phyloP scores from a whole-genome alignment of 2,888 invertebrate genomes.

The Schizaphis graminum region DNA sequence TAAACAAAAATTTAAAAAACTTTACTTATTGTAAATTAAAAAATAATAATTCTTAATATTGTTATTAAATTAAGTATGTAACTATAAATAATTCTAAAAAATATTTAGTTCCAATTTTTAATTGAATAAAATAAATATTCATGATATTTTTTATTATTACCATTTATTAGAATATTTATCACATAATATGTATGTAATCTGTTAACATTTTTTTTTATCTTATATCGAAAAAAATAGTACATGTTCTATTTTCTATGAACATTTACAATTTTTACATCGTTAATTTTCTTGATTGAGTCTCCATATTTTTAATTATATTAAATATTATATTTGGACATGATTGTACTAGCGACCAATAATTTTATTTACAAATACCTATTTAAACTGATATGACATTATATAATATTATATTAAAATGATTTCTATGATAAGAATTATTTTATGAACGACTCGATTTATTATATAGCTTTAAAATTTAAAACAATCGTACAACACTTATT shows the following conservation, averaged over 20 bases:
- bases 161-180: not conserved
- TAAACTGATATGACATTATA: not conserved
- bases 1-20: not conserved
- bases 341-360: not conserved
- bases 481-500: not conserved
- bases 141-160: not conserved
- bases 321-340: not conserved
- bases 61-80: not conserved
- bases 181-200: not conserved
- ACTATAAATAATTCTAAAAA: not conserved
- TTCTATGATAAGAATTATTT: not conserved
- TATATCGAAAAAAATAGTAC: not conserved
- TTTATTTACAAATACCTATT: not conserved
- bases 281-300: not conserved
- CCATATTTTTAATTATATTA: not conserved
- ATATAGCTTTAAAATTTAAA: not conserved
- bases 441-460: not conserved
- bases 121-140: not conserved
- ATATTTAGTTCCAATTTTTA: not conserved
- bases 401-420: not conserved
- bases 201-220: not conserved
- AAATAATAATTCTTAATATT: not conserved
- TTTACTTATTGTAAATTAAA: not conserved
- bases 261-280: too few species aligned
- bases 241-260: too few species aligned